Base-by-base conservation (phyloP, 1,140 invertebrate species). In the Bombus huntii region DNA sequence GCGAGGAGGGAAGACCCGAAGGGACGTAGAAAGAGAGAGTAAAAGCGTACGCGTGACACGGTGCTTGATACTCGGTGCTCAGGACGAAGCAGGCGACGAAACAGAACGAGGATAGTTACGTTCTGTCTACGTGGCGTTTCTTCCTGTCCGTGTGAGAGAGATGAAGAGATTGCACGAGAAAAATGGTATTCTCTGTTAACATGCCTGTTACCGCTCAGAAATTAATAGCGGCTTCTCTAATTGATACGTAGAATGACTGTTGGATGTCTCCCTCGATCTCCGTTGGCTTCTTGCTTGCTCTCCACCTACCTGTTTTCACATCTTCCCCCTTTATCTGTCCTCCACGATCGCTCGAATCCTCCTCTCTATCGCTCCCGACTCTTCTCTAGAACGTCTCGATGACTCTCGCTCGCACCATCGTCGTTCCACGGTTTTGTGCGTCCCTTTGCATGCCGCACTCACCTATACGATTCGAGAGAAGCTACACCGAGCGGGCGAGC, bases 141-240 rank as follows among this genome's bases (percentile, higher is more conserved):
- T 78, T 42, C 44, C 81, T 18, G n/a, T 15, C 68, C 31, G 37
- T 59, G 75, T 39, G 78, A 88, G 65, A 87, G 73, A 83, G 76
- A 91, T 74, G 71, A 87, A 79, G 73, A 82, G 85, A 86, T 89
- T 88, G 80, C 86, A 86, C 74, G 86, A 92, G 87, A 92, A 93
- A 93, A 92, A 92, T 90, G 87, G 70, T 88, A 90, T 89, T 87
- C 83, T 87, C 88, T 90, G 87, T 92, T 92, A 90, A 93, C 91
- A 88, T 90, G 85, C 70, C 89, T 88, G 91, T 92, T 92, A 83
- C 87, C 82, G 87, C 87, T 87, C 81, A 90, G 87, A 91, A 93
- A 93, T 92, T 93, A 93, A 93, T 93, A 92, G 91, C 91, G 83
- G 81, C 86, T 73, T 89, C 90, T 90, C 88, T 92, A 93, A 93